These are phyloP conservation scores for Mamestra brassicae DNA, from an alignment of 2,888 invertebrate species.

Conservation along the genomic window DNA sequence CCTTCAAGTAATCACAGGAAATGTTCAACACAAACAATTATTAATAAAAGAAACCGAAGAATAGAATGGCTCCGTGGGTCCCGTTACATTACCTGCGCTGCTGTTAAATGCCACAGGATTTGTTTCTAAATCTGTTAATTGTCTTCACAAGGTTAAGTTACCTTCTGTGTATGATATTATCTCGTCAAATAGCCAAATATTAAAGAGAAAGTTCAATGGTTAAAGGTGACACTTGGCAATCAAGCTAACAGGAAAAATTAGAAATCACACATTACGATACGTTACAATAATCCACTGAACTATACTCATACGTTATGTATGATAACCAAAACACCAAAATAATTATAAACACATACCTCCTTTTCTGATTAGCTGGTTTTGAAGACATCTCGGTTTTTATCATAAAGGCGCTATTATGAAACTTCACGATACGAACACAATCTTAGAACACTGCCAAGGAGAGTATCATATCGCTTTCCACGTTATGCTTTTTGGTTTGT, in stretches of 20 bases:
- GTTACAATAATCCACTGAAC: conserved; percentile 13
- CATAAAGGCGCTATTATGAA: conserved; percentile 81
- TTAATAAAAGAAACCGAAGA: conserved; percentile 13
- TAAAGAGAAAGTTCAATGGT: conserved; percentile 72
- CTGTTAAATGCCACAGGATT: not conserved
- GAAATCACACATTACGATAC: conserved; percentile 36
- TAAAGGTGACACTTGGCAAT: conserved; percentile 64
- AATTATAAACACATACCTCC: conserved; percentile 90
- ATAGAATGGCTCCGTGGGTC: conserved; percentile 17
- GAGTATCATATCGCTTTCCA: conserved; percentile 89
- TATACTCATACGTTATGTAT: conserved; percentile 45
- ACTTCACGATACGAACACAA: conserved; percentile 89
- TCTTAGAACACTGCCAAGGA: conserved; percentile 91
- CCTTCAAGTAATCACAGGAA: conserved; percentile 56
- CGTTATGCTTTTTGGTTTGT: conserved; percentile 77
- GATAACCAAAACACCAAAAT: conserved; percentile 42
- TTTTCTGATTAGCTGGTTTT: conserved; percentile 92
- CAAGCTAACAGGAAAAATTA: conserved; percentile 66
- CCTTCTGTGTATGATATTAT: conserved; percentile 25
- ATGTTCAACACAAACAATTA: conserved; percentile 29
- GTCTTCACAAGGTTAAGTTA: conserved; percentile 3
- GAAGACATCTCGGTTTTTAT: conserved; percentile 87
- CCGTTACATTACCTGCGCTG: conserved; percentile 46
- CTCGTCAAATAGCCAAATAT: conserved; percentile 37
- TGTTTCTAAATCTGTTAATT: not conserved